A percentile compares a stretch with the other conserved stretches of the same genome.
Conservation (phyloP, 2,888 invertebrate genomes). For the Athrips mouffetella region DNA sequence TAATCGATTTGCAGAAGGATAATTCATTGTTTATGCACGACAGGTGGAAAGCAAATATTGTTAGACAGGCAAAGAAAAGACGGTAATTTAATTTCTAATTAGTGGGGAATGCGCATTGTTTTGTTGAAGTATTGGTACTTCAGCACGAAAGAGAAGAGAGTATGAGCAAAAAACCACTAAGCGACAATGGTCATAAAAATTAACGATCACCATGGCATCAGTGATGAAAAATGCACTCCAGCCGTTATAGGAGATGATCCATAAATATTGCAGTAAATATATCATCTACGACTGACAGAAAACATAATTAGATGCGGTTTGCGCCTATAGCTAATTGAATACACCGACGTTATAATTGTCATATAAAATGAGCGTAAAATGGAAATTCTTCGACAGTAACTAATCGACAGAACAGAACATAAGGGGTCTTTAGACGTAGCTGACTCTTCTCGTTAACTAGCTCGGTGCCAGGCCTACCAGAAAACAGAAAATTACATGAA, state of each 20-base stretch:
- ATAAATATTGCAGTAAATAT: constrained; percentile 12
- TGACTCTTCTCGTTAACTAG: too few relatives aligned
- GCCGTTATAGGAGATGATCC: constrained; percentile 1
- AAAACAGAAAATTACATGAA: too few relatives aligned
- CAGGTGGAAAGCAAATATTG: too few relatives aligned
- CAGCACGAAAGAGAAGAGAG: background rate
- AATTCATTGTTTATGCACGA: too few relatives aligned
- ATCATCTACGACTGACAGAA: constrained; percentile 9
- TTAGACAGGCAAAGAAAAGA: too few relatives aligned
- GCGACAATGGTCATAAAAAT: constrained; percentile 9
- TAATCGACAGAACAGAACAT: constrained; percentile 12
- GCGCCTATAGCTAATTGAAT: constrained; percentile 4
- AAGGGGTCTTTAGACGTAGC: too few relatives aligned
- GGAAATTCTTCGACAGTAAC: background rate
- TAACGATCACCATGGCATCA: constrained; percentile 2
- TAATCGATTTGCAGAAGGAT: too few relatives aligned
- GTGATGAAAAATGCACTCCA: background rate
- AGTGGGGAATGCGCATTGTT: too few relatives aligned
- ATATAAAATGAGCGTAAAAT: constrained; percentile 1
- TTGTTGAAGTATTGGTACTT: background rate
- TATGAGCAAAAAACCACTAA: background rate
- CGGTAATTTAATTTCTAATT: too few relatives aligned
- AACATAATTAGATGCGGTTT: constrained; percentile 5
- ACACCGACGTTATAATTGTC: background rate
- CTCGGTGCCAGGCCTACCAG: too few relatives aligned